phyloP scores from a whole-genome alignment of 2,113 vertebrate species.

The Lophochroa leadbeateri region DNA sequence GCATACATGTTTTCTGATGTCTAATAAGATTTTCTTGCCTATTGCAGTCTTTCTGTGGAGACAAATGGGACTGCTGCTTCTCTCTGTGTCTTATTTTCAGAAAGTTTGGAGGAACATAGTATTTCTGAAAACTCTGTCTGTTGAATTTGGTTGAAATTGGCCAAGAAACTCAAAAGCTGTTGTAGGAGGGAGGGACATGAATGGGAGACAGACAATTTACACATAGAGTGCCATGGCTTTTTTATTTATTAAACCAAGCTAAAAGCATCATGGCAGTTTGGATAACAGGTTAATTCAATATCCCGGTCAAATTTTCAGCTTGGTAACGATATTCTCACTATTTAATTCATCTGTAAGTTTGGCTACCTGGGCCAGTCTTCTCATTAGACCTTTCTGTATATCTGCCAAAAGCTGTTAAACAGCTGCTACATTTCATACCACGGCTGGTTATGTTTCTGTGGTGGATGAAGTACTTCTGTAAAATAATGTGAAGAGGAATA shows the following conservation, averaged over 20 bases:
- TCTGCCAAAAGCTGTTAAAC: not conserved
- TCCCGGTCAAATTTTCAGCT: constrained; percentile 22
- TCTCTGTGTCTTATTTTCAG: not conserved
- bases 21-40: not conserved
- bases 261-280: not conserved
- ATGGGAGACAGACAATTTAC: not conserved
- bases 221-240: not conserved
- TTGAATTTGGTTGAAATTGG: not conserved
- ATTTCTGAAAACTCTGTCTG: not conserved
- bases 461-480: not conserved
- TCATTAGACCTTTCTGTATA: not conserved
- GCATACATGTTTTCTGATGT: not conserved
- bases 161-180: not conserved
- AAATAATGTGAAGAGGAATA: not conserved
- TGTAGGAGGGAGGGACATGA: not conserved
- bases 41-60: not conserved
- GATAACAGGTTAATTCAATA: constrained; percentile 6
- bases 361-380: constrained; percentile 9
- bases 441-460: not conserved
- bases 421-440: not conserved
- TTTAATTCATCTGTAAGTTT: not conserved
- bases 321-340: constrained; percentile 12
- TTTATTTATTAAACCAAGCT: not conserved
- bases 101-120: not conserved
- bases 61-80: not conserved